A percentile compares a stretch with the other conserved stretches of the same genome.
phyloP scores from a whole-genome alignment of 2,797 vertebrate species.

The Vespertilio murinus region DNA sequence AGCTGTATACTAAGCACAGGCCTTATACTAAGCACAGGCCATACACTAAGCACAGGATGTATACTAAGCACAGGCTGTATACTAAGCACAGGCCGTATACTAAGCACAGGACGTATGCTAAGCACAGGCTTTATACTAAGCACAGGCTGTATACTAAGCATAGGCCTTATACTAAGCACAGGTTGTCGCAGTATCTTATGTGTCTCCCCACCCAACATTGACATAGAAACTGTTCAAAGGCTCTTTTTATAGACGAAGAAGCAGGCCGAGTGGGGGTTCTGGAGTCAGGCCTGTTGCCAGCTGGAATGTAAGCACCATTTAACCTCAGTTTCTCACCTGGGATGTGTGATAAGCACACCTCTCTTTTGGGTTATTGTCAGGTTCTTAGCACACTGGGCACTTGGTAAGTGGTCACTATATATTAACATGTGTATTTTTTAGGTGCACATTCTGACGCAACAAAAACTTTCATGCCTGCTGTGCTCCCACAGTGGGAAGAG shows the following conservation, averaged over 20 bases:
- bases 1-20: no score
- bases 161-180: neutral
- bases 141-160: neutral
- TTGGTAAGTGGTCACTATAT: neutral
- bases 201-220: neutral
- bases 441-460: neutral
- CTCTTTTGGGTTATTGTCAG: neutral
- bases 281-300: neutral
- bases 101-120: neutral
- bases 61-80: neutral
- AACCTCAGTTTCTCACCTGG: constrained; percentile 1
- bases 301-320: neutral
- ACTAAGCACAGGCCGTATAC: neutral
- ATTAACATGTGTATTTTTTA: neutral
- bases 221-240: neutral
- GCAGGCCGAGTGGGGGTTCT: neutral
- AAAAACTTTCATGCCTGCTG: neutral
- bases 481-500: neutral
- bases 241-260: neutral
- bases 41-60: no score
- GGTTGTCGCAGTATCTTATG: neutral
- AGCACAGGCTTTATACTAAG: no score
- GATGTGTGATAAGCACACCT: neutral
- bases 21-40: neutral
- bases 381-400: neutral